Evolutionary conservation across 2,888 invertebrate species (phyloP).

Genomic region (Mimas tiliae): DNA sequence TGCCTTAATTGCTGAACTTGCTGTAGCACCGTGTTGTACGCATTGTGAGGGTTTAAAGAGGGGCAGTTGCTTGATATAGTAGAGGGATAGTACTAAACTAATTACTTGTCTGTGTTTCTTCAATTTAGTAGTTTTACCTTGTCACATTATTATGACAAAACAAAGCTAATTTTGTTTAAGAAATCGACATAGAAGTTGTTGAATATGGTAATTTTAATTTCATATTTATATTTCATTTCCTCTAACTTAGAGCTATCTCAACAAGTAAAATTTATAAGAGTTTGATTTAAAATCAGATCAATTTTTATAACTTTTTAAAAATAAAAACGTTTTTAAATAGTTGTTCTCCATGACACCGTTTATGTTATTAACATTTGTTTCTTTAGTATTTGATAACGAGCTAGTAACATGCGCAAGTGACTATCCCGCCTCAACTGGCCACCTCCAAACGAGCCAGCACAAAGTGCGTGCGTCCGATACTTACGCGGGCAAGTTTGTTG

Average conservation of each 20-base stretch:
- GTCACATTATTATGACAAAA: background rate
- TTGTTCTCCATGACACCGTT: too few relatives aligned
- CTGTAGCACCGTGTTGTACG: conserved; percentile 48
- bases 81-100: background rate
- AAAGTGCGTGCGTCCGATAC: conserved; percentile 63
- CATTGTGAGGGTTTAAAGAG: conserved; percentile 28
- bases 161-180: too few relatives aligned
- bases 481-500: conserved; percentile 55
- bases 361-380: background rate
- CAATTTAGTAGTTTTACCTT: background rate
- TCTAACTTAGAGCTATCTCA: too few relatives aligned
- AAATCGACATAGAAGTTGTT: too few relatives aligned
- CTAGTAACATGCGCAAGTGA: background rate
- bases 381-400: background rate
- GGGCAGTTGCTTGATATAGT: background rate
- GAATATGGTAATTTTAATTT: too few relatives aligned
- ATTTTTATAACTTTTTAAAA: too few relatives aligned
- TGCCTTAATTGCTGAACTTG: conserved; percentile 65
- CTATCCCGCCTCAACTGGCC: background rate
- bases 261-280: too few relatives aligned
- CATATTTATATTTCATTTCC: too few relatives aligned
- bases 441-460: conserved; percentile 41
- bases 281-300: too few relatives aligned
- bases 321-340: too few relatives aligned
- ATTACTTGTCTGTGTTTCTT: background rate